Evolutionary conservation across 2,888 invertebrate genomes (phyloP).

Genomic region (Fragum sueziense): DNA sequence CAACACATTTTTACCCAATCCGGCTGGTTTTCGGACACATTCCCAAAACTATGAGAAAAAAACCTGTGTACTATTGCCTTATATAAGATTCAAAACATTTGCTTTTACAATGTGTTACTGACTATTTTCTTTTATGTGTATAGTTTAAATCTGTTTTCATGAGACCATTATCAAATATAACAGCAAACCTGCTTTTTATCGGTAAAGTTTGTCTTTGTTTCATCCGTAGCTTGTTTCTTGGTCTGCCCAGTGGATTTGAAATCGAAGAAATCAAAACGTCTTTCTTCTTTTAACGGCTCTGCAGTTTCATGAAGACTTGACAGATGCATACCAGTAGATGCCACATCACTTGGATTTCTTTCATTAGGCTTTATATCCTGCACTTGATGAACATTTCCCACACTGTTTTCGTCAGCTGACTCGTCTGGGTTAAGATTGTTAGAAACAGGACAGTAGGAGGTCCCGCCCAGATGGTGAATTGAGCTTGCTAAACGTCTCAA

Average conservation of each 20-base stretch:
- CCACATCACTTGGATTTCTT: neutral
- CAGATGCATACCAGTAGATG: neutral
- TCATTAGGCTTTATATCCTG: neutral
- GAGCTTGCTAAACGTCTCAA: neutral
- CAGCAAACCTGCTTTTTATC: no score
- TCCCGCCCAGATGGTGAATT: neutral
- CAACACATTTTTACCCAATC: no score
- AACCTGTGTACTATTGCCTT: no score
- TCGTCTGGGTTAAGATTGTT: neutral
- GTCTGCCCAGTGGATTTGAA: neutral
- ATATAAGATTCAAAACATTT: no score
- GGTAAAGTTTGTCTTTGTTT: neutral
- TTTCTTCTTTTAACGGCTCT: neutral
- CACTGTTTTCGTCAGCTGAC: neutral
- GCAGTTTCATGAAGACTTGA: neutral
- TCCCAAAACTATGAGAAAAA: no score
- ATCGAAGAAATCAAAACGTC: neutral
- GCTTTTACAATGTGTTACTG: no score
- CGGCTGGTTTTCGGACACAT: no score
- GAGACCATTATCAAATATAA: no score
- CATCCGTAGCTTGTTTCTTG: neutral
- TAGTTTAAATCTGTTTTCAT: no score
- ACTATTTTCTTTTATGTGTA: no score
- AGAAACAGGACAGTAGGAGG: conserved; percentile 1
- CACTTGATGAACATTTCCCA: neutral